Evolutionary conservation across 2,113 vertebrate genomes (phyloP), one percentile per base, ranked within the genome.

Genomic region (Hystrix cristata): DNA sequence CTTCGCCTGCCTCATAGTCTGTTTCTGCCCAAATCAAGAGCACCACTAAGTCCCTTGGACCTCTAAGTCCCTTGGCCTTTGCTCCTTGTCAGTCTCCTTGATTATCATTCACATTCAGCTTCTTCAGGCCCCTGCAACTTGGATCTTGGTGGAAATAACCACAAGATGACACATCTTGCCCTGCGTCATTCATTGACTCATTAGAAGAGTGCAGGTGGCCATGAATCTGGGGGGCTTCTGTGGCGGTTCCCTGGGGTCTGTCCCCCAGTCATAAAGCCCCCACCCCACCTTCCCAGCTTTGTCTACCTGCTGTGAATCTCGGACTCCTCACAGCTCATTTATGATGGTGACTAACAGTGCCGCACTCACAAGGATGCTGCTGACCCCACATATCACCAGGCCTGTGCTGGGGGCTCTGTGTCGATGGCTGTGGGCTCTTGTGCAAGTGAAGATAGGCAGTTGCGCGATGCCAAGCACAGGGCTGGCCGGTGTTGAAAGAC

Each of bases 131-230:
- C 43, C 29, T 0, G 10, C 46, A 38, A 18, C 55, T 5, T 11
- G 1, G 10, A 64, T 2, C 27, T 11, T 4, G 38, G 18, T 31
- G 14, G 4, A 69, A 21, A 74, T 34, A 10, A 15, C 23, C 11
- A 7, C 8, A 71, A 6, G 34, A 38, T 38, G 5, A 3, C 51
- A 31, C 4, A 29, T 34, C 16, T 31, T 16, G 43, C 34, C 16
- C 25, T 46, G 21, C 1, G 34, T 25, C 38, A 74, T 10, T 46
- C 43, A 43, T 11, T 14, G 19, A 43, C 43, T 43, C 19, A 4
- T 10, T 25, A 8, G 21, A 0, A 1, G 3, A 21, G 25, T 3
- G 5, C 3, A 0, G 15, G 13, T 3, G 0, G 5, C 38, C 3
- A 1, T 6, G 10, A 74, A 23, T 15, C 25, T 4, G 4, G 38